A percentile compares a stretch with the other conserved stretches of the same genome.
Conservation (phyloP, 2,888 invertebrate genomes). For the Habrosyne pyritoides region DNA sequence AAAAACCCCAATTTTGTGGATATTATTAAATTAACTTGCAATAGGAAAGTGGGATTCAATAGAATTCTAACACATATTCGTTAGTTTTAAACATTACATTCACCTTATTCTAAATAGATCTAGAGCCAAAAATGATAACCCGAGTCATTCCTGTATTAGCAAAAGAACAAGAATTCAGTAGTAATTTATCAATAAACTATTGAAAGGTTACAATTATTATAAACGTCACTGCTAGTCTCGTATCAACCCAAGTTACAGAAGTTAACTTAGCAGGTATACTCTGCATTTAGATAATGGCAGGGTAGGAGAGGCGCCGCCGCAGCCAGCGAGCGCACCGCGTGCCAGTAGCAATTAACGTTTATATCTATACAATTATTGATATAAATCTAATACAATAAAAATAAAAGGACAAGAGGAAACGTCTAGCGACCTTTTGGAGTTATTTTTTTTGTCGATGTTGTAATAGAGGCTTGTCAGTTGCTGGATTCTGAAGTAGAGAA, state of each 20-base stretch:
- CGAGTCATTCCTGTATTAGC: too few relatives aligned
- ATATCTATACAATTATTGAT: constrained; percentile 56
- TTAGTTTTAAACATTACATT: too few relatives aligned
- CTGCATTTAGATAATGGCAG: constrained; percentile 60
- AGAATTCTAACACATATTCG: too few relatives aligned
- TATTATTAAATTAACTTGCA: too few relatives aligned
- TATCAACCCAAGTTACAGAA: background rate
- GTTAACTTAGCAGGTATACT: constrained; percentile 42
- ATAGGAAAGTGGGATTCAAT: too few relatives aligned
- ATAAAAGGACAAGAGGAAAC: background rate
- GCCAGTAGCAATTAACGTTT: constrained; percentile 70
- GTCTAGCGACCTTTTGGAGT: background rate
- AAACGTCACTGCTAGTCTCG: background rate
- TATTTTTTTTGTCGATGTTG: background rate
- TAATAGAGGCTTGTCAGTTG: too few relatives aligned
- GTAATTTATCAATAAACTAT: background rate
- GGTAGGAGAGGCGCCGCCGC: constrained; percentile 45
- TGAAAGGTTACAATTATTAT: background rate
- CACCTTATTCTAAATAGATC: too few relatives aligned
- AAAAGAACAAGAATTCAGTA: background rate
- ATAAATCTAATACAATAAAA: constrained; percentile 35
- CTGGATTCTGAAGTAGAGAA: too few relatives aligned
- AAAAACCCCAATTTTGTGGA: background rate
- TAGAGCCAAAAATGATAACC: too few relatives aligned
- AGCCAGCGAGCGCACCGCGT: constrained; percentile 39